Evolutionary conservation across 1,140 invertebrate genomes (phyloP).

Genomic region (Lordiphosa collinella): DNA sequence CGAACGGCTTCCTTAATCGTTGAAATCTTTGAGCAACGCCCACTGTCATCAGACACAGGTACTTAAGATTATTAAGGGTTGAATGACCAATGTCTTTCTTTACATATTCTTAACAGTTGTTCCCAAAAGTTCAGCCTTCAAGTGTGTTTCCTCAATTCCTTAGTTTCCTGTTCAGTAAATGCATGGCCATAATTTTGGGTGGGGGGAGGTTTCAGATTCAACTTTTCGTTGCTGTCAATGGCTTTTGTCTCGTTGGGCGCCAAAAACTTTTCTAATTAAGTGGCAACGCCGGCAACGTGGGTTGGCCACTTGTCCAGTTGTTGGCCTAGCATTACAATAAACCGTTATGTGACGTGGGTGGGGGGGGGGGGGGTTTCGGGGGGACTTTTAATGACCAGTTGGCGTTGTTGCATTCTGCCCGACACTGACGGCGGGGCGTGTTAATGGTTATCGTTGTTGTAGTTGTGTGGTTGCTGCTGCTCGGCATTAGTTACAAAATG

Average conservation of each 20-base stretch:
- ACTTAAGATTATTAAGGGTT: too few relatives aligned
- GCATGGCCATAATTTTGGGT: constrained; percentile 8
- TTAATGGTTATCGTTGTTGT: constrained; percentile 64
- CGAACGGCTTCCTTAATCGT: too few relatives aligned
- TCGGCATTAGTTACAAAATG: constrained; percentile 73
- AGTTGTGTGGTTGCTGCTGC: constrained; percentile 28
- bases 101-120: too few relatives aligned
- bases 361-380: constrained; percentile 23
- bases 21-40: too few relatives aligned
- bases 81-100: too few relatives aligned
- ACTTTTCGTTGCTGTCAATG: constrained; percentile 69
- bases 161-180: neutral
- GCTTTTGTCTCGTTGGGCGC: constrained; percentile 69
- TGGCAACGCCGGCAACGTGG: constrained; percentile 44
- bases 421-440: constrained; percentile 34
- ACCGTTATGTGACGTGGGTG: constrained; percentile 50
- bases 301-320: constrained; percentile 45
- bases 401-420: constrained; percentile 50
- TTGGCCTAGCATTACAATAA: constrained; percentile 75
- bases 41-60: too few relatives aligned
- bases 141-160: neutral
- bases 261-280: constrained; percentile 76
- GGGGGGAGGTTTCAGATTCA: constrained; percentile 10
- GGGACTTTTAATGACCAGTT: constrained; percentile 65
- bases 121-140: neutral